Base-by-base conservation (phyloP, 92 coral and sea anemone species). In the Hydrozoanthus gracilis region DNA sequence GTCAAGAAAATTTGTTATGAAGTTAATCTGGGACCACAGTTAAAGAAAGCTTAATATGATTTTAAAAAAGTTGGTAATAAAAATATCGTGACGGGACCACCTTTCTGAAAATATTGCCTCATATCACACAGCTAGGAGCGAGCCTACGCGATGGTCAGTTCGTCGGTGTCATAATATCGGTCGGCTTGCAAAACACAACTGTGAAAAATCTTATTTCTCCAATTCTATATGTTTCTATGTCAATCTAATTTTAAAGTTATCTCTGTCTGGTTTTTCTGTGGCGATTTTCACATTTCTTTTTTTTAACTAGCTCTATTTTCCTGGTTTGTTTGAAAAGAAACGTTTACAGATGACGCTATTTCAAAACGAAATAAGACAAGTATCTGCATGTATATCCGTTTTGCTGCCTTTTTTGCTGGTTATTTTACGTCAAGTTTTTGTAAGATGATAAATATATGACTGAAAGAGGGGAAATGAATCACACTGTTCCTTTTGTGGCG, bases 71-170 rank as follows among this genome's bases (percentile, higher is more conserved):
- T 78, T 14, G 17, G 12, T 55, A 39, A 10, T 4, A 27, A 44
- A 49, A 45, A 80, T 80, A 46, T 49, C 61, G 61, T 80, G 73
- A 68, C 48, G 44, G 46, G 44, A 35, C 27, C 5, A 68, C 44
- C 11, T 44, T 4, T 7, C 6, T 5, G 44, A 66, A 66, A 14
- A 68, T 68, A 68, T 8, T 4, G 16, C 13, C 39, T 49, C 46
- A 64, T 17, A 65, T 18, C 17, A 3, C 20, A 65, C 70, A 62
- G 39, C 39, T 27, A 27, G 39, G 39, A 27, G 39, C 39, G 58
- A 65, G 64, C 72, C 85, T 51, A 47, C 85, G 62, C 74, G 10
- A 2, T 11, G 10, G 12, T 10, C 55, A 6, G 13, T 51, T 76
- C 44, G 20, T 4, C 65, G 51, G 8, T 51, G 8, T 51, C 8